Conservation (phyloP, 2,888 invertebrate genomes). For the Anodontia alba region DNA sequence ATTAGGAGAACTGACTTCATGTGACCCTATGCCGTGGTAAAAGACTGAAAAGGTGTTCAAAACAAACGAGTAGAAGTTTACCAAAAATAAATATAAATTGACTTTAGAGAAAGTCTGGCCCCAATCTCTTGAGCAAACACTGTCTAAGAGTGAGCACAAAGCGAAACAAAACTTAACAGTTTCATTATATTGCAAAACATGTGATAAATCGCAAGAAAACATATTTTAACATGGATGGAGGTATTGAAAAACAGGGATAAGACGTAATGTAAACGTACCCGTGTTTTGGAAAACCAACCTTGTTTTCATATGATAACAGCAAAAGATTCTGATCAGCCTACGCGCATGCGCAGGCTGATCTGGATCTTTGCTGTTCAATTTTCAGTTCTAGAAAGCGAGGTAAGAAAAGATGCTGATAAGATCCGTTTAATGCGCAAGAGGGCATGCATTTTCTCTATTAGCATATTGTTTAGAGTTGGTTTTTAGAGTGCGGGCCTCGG, state of each 20-base stretch:
- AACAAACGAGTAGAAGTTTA: constrained; percentile 28
- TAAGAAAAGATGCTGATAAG: too few relatives aligned
- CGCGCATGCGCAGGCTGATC: too few relatives aligned
- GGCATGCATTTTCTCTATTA: too few relatives aligned
- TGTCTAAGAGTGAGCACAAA: neutral
- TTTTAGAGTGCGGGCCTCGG: too few relatives aligned
- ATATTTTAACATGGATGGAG: neutral
- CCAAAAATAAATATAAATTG: constrained; percentile 30
- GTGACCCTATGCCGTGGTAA: constrained; percentile 1
- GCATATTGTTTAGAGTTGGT: too few relatives aligned
- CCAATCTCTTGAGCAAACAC: constrained; percentile 7
- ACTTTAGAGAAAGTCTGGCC: constrained; percentile 25
- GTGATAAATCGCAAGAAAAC: constrained; percentile 9
- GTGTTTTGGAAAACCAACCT: too few relatives aligned
- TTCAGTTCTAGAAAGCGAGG: too few relatives aligned
- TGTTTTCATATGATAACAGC: too few relatives aligned
- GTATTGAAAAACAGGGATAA: neutral
- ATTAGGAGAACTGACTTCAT: neutral
- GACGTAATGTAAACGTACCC: neutral
- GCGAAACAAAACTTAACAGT: constrained; percentile 17
- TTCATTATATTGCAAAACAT: constrained; percentile 15
- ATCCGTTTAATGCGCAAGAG: too few relatives aligned
- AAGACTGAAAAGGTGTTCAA: neutral
- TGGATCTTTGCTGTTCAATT: too few relatives aligned
- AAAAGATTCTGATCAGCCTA: too few relatives aligned